Evolutionary conservation across 2,888 invertebrate species (phyloP).

Genomic region (Tiliacea citrago): DNA sequence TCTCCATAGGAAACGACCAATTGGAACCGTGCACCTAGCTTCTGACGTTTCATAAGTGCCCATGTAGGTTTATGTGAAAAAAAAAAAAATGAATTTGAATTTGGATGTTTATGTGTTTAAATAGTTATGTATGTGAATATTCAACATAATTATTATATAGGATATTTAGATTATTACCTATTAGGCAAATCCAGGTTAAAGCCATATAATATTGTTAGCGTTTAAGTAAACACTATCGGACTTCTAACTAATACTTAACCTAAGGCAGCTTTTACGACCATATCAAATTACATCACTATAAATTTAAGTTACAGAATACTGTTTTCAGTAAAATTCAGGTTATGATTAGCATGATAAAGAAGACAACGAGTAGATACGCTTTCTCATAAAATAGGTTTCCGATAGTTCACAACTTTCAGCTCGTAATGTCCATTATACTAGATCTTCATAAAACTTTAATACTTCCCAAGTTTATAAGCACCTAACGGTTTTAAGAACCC

Average conservation of each 20-base stretch:
- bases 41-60: no score
- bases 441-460: slow-evolving; percentile 60
- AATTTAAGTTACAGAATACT: slow-evolving; percentile 6
- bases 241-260: background rate
- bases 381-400: slow-evolving; percentile 44
- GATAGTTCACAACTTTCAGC: slow-evolving; percentile 50
- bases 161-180: slow-evolving; percentile 19
- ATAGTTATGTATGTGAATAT: no score
- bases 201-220: background rate
- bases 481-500: slow-evolving; percentile 28
- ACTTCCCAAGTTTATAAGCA: slow-evolving; percentile 47
- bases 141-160: no score
- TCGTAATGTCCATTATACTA: slow-evolving; percentile 55
- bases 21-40: no score
- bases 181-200: slow-evolving; percentile 22
- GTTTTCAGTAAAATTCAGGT: slow-evolving; percentile 22
- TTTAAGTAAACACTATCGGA: background rate
- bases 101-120: no score
- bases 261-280: slow-evolving; percentile 20
- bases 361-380: slow-evolving; percentile 19
- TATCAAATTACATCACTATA: slow-evolving; percentile 12
- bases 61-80: no score
- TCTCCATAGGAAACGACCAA: no score
- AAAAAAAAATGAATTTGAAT: no score
- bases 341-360: slow-evolving; percentile 41